Conservation (phyloP, 2,888 invertebrate genomes). For the Neoascia interrupta region DNA sequence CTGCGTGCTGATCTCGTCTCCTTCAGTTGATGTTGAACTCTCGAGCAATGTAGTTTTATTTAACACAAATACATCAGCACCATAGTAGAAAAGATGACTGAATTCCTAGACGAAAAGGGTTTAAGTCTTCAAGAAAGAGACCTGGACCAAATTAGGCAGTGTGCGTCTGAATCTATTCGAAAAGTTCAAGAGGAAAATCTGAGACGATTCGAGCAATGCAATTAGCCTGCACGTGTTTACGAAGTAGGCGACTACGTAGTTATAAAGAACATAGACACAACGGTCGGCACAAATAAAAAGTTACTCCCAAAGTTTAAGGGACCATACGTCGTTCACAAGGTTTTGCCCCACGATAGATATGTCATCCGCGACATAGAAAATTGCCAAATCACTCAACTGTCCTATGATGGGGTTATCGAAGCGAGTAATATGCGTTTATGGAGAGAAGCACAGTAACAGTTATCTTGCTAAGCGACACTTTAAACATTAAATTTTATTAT, state of each 20-base stretch:
- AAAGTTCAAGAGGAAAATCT: slow-evolving; percentile 17
- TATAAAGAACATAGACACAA: background rate
- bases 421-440: too few relatives aligned
- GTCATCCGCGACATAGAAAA: background rate
- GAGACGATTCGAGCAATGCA: background rate
- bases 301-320: background rate
- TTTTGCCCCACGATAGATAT: background rate
- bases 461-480: too few relatives aligned
- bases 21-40: too few relatives aligned
- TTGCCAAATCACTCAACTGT: background rate
- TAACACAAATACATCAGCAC: too few relatives aligned
- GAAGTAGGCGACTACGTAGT: background rate
- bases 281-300: background rate
- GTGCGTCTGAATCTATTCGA: background rate
- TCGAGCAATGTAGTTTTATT: too few relatives aligned
- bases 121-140: background rate
- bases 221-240: background rate
- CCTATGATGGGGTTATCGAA: too few relatives aligned
- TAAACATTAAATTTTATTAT: too few relatives aligned
- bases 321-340: background rate
- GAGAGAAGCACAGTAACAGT: too few relatives aligned
- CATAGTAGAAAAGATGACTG: slow-evolving; percentile 57
- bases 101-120: slow-evolving; percentile 12
- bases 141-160: background rate
- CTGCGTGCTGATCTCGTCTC: too few relatives aligned